Conservation (phyloP, 2,888 invertebrate genomes). For the Trachelus tabidus region DNA sequence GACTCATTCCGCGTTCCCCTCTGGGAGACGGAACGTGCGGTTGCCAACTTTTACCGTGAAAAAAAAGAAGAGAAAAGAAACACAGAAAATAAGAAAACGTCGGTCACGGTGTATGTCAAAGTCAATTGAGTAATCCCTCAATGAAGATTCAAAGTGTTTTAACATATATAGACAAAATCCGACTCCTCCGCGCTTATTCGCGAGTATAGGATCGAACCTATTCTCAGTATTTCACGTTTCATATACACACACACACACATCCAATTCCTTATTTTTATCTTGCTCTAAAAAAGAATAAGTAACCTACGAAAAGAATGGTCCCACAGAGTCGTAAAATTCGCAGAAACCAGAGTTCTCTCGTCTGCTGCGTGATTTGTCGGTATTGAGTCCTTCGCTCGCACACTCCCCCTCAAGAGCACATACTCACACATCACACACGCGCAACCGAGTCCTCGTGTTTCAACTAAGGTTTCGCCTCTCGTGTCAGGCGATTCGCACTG, state of each 20-base stretch:
- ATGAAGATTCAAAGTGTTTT: neutral
- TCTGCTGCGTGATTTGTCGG: neutral
- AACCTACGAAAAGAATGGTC: neutral
- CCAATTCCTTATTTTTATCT: neutral
- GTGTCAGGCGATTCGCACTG: neutral
- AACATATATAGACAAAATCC: neutral
- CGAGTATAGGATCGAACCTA: neutral
- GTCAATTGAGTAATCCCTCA: neutral
- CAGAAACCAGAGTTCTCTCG: neutral
- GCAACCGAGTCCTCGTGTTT: neutral
- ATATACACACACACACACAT: no score
- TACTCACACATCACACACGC: neutral
- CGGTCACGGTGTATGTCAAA: neutral
- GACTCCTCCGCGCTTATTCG: neutral
- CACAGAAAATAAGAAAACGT: neutral
- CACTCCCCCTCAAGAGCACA: no score
- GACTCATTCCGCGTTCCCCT: neutral
- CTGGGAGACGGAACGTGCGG: neutral
- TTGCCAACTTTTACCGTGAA: neutral
- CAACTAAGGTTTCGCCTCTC: neutral
- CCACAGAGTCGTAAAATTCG: neutral
- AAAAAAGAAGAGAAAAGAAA: neutral
- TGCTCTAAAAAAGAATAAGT: neutral
- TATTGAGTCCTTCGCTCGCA: neutral
- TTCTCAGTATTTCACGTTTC: neutral